Conservation (phyloP, 2,888 invertebrate species). For the Cephus rjabovi region DNA sequence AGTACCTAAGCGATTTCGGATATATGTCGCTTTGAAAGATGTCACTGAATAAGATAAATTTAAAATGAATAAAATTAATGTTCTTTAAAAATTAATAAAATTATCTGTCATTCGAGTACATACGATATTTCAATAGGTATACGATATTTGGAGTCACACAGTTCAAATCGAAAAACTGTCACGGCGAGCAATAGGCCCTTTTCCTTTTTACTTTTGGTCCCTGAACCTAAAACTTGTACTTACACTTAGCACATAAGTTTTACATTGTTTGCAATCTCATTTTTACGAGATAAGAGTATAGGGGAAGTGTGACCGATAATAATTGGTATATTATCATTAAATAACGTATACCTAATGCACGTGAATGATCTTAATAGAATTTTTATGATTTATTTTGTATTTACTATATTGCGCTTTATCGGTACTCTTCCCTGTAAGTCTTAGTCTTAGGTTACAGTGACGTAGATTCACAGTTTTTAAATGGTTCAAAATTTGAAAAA, state of each 20-base stretch:
- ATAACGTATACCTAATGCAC: not conserved
- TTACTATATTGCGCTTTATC: not conserved
- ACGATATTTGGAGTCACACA: not conserved
- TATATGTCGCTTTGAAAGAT: too few relatives aligned
- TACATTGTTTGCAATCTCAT: slow-evolving; percentile 8
- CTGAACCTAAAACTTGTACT: slow-evolving; percentile 52
- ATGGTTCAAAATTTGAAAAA: not conserved
- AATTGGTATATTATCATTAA: slow-evolving; percentile 4
- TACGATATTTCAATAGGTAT: not conserved
- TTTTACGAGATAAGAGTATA: not conserved
- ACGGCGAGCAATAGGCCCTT: slow-evolving; percentile 14
- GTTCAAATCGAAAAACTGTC: not conserved
- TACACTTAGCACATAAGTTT: slow-evolving; percentile 29
- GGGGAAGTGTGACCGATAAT: not conserved
- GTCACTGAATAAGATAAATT: not conserved
- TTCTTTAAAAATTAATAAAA: not conserved
- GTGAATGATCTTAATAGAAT: not conserved
- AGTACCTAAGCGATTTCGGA: not conserved
- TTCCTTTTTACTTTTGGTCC: slow-evolving; percentile 38
- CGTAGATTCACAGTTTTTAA: not conserved
- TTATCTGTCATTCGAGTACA: not conserved
- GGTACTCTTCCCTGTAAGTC: slow-evolving; percentile 6
- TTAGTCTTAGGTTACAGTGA: slow-evolving; percentile 9
- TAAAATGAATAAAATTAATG: not conserved
- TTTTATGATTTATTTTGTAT: not conserved